Evolutionary conservation across 2,797 vertebrate genomes (phyloP), one percentile per base, ranked within the genome.

Genomic region (Oreochromis grahami): DNA sequence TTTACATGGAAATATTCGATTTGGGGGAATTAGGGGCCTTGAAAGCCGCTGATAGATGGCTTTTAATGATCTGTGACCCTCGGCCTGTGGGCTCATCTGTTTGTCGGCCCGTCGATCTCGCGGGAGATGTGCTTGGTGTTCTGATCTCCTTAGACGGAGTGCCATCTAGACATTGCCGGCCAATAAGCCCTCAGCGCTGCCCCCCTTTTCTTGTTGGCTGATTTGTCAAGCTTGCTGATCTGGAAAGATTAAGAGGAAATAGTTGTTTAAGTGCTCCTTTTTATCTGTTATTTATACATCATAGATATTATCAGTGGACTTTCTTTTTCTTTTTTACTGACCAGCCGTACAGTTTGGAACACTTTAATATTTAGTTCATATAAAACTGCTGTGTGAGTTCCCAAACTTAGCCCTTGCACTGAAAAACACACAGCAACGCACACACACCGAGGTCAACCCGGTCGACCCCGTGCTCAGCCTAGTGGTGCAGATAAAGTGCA

Each of bases 1-100:
- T 99, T 99, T 99, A 99, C 98, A 99, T 98, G 98, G 98, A 99
- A 99, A 99, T 98, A 99, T 99, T 99, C 98, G 98, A 99, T 99
- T 99, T 93, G 98, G 97, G 97, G 98, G 98, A 99, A 98, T 99
- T 99, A 99, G 97, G 97, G 97, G 97, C 96, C 97, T 97, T 93
- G 97, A 98, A 98, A 98, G 97, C 96, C 96, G 78, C 97, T 98
- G 98, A 99, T 98, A 98, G 98, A 99, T 98, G 98, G 97, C 97
- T 99, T 98, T 98, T 98, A 99, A 99, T 98, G 98, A 99, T 98
- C 98, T 98, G 98, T 99, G 98, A 99, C 98, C 98, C 95, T 88
- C 97, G 88, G 86, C 97, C 93, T 95, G 96, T 96, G 96, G 94
- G 96, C 97, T 98, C 98, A 98, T 98, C 98, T 98, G 97, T 98